Base-by-base conservation (phyloP, 2,113 vertebrate species). In the Nibea albiflora region DNA sequence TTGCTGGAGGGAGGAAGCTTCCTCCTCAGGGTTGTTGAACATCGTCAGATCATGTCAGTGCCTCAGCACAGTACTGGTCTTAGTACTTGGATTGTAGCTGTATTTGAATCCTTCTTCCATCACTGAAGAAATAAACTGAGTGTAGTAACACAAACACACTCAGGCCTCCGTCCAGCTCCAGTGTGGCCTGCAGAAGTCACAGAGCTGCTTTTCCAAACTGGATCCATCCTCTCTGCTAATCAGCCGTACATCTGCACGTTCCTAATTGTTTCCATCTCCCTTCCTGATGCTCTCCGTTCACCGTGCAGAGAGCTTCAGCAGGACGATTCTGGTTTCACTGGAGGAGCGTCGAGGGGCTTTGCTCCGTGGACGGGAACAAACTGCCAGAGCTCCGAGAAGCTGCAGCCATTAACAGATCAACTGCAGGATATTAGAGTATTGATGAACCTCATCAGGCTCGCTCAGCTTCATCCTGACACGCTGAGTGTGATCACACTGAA, bases 221-320 rank as follows among this genome's bases (percentile, higher is more conserved):
- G 72, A 89, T 83, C 49, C 85, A 44, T 85, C 81, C 67, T 87
- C 68, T 62, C 20, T 49, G 63, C 85, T 87, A 87, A 85, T 89
- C 79, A 87, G 78, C 67, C 64, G 16, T 72, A 64, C 66, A 81
- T 84, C 84, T 89, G 78, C 78, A 52, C 31, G 11, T 35, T 60
- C 54, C 89, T 97, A 96, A 97, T 97, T 95, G 94, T 95, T 97
- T 97, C 96, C 96, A 97, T 96, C 94, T 95, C 92, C 78, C 73
- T 49, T 77, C 82, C 85, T 72, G 79, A 69, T 57, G 63, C 77
- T 60, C 46, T 28, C 10, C 39, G 52, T 12, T 73, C 15, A 16
- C 66, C 54, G 11, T 2, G 11, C 56, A 50, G 82, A 79, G 50
- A 73, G 73, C 73, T 86, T 58, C 47, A 80, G 71, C 54, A 0